Evolutionary conservation across 2,888 invertebrate genomes (phyloP).

Genomic region (Cosmopolites sordidus): DNA sequence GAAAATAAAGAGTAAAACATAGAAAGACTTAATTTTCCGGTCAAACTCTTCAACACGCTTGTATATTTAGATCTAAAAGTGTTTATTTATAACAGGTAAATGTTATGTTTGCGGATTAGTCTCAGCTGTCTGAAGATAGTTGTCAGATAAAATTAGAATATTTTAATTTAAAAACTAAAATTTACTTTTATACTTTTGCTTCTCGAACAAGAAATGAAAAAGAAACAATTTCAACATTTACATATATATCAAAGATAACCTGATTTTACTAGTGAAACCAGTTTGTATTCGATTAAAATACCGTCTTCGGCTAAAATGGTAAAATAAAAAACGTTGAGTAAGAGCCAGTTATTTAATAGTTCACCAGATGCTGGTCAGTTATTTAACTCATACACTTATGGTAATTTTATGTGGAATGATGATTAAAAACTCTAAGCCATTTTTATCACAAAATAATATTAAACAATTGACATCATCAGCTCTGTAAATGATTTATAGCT

Average conservation of each 20-base stretch:
- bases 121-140: too few species aligned
- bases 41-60: not conserved
- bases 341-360: not conserved
- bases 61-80: slow-evolving; percentile 15
- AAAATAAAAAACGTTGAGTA: not conserved
- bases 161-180: too few species aligned
- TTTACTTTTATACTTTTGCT: too few species aligned
- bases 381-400: not conserved
- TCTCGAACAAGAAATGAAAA: too few species aligned
- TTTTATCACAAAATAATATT: too few species aligned
- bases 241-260: not conserved
- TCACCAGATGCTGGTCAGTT: not conserved
- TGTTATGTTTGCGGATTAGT: slow-evolving; percentile 15
- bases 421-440: too few species aligned
- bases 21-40: too few species aligned
- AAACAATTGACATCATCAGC: too few species aligned
- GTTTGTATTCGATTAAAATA: not conserved
- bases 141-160: not conserved
- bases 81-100: slow-evolving; percentile 21
- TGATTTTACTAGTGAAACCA: not conserved
- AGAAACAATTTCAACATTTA: too few species aligned
- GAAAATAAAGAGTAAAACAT: too few species aligned
- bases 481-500: too few species aligned
- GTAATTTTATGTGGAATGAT: too few species aligned
- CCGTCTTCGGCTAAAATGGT: not conserved